These are phyloP conservation scores for Typhlomys cinereus DNA, from an alignment of 2,113 vertebrate genomes.

Conservation along the genomic window DNA sequence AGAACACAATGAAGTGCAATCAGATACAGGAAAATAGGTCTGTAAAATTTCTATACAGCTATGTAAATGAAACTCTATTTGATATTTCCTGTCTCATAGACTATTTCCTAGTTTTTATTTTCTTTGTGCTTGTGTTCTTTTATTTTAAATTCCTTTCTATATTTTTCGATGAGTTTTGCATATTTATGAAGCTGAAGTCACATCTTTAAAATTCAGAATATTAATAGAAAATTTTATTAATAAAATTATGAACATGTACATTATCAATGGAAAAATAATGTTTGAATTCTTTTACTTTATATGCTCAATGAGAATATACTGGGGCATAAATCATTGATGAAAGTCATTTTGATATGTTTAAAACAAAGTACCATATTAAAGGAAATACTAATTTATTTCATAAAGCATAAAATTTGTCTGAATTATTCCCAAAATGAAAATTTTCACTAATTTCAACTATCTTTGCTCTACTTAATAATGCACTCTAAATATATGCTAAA, in stretches of 20 bases:
- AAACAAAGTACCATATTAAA: background rate
- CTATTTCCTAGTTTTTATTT: background rate
- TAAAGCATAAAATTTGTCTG: background rate
- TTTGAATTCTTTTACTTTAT: background rate
- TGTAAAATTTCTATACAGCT: background rate
- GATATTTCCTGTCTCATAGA: background rate
- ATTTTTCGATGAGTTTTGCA: background rate
- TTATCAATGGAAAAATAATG: too few species aligned
- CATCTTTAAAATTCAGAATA: background rate
- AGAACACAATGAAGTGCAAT: slow-evolving; percentile 16
- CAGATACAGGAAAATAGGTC: slow-evolving; percentile 17
- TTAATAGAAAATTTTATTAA: too few species aligned
- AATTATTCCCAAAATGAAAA: background rate
- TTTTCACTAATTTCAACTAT: background rate
- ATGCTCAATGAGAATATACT: background rate
- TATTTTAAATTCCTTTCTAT: background rate
- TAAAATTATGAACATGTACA: background rate
- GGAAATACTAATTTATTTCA: background rate
- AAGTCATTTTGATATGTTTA: background rate
- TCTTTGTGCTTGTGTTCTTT: background rate
- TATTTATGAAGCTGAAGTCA: background rate
- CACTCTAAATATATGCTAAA: too few species aligned
- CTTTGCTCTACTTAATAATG: too few species aligned
- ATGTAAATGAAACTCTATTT: slow-evolving; percentile 30
- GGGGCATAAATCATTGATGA: background rate